Percentiles rank a stretch among this genome's conserved stretches.
phyloP scores from a whole-genome alignment of 2,797 vertebrate genomes.

The Anomalospiza imberbis region DNA sequence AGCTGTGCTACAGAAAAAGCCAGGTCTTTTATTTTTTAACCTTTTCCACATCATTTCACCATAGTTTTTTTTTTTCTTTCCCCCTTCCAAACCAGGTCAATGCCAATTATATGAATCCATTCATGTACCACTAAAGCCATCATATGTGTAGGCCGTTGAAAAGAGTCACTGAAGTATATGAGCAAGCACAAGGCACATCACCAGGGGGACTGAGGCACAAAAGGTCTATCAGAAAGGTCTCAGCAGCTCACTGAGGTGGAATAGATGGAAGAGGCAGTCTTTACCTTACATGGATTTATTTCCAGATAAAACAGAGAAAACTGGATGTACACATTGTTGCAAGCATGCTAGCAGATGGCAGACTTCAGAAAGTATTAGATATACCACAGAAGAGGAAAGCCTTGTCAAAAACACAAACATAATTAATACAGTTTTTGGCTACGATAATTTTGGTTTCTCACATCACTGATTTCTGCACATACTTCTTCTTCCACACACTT shows the following conservation, averaged over 20 bases:
- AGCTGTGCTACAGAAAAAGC: not conserved
- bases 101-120: not conserved
- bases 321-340: not conserved
- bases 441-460: not conserved
- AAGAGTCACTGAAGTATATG: not conserved
- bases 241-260: not conserved
- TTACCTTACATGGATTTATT: not conserved
- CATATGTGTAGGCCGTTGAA: not conserved
- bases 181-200: accelerated
- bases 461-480: not conserved
- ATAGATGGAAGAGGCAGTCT: not conserved
- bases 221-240: not conserved
- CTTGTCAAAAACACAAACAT: not conserved
- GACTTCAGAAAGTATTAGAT: not conserved
- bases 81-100: not conserved
- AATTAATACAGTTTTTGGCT: not conserved
- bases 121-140: not conserved
- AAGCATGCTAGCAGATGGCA: not conserved
- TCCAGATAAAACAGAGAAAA: not conserved
- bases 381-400: not conserved
- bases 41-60: not conserved
- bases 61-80: not conserved
- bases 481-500: not conserved
- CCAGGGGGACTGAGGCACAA: not conserved
- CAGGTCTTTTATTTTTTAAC: not conserved